Evolutionary conservation across 2,797 vertebrate genomes (phyloP), one percentile per base, ranked within the genome.

Genomic region (Anguilla pacifica): DNA sequence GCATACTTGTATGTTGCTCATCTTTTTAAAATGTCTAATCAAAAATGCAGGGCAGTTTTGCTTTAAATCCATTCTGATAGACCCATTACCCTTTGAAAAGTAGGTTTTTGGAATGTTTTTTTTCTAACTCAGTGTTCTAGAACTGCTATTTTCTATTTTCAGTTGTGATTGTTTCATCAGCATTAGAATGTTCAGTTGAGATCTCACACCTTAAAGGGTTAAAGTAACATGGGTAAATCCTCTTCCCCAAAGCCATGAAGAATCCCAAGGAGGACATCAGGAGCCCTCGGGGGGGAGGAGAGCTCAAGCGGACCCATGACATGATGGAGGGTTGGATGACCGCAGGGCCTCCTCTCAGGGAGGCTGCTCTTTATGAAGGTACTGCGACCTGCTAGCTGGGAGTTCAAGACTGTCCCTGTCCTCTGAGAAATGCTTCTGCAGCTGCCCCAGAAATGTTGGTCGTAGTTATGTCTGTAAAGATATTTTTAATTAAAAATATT

Each of bases 261-360:
- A 99, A 99, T 88, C 95, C 97, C 67, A 96, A 98, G 91, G 99
- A 99, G 94, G 99, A 97, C 91, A 99, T 98, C 39, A 97, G 97
- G 91, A 99, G 98, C 91, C 98, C 98, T 51, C 96, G 98, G 92
- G 97, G 94, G 22, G 95, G 95, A 91, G 97, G 97, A 59, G 99
- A 99, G 87, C 95, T 98, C 39, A 99, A 99, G 91, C 97, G 99
- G 92, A 95, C 96, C n/a, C 98, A 98, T 46, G 98, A 99, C 15
- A 97, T 98, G 90, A 98, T 99, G 94, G 99, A 99, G 93, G 97
- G 97, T 90, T 95, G 96, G 81, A 94, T 98, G 94, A 96, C 96
- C 89, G 96, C 97, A 91, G 97, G 96, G 49, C 96, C 98, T 89
- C 94, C 97, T 0, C 93, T 96, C 92, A 96, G 98, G 89, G 99